Conservation (phyloP, 2,888 invertebrate species). For the Drosophila paramelanica region DNA sequence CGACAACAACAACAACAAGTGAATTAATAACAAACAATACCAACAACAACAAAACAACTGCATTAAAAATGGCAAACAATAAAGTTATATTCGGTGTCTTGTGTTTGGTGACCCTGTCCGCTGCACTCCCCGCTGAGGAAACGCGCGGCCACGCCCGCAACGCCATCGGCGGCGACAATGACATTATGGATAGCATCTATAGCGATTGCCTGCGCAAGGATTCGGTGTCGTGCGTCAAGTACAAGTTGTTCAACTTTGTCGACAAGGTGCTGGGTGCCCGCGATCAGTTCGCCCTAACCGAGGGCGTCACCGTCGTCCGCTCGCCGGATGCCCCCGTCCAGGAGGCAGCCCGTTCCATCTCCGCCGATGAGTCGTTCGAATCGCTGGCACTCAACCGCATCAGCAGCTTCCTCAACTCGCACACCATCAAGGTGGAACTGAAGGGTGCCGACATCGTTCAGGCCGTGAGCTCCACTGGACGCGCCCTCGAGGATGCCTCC, state of each 20-base stretch:
- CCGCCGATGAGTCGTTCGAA: constrained; percentile 88
- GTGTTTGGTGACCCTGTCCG: constrained; percentile 87
- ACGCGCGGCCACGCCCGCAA: constrained; percentile 87
- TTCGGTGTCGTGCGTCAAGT: constrained; percentile 93
- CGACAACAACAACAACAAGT: constrained; percentile 48
- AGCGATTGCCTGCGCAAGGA: constrained; percentile 93
- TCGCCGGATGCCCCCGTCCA: constrained; percentile 90
- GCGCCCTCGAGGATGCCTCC: constrained; percentile 91
- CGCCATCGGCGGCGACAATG: constrained; percentile 89
- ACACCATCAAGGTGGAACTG: constrained; percentile 93
- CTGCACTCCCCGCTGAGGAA: constrained; percentile 90
- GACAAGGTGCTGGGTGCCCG: constrained; percentile 93
- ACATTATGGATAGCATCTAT: constrained; percentile 91
- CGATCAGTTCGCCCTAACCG: constrained; percentile 91
- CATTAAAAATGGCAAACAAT: constrained; percentile 84
- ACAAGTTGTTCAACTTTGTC: constrained; percentile 93
- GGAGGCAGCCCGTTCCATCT: constrained; percentile 91
- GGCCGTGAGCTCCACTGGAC: constrained; percentile 91
- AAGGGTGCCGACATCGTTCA: constrained; percentile 93
- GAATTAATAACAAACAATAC: constrained; percentile 38
- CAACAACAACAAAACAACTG: constrained; percentile 22
- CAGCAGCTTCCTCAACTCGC: constrained; percentile 91
- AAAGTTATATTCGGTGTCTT: constrained; percentile 86
- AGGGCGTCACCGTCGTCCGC: constrained; percentile 93
- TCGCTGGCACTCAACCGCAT: constrained; percentile 89